These are phyloP conservation scores for Ladona fulva DNA, from an alignment of 1,140 invertebrate genomes.

Conservation along the genomic window DNA sequence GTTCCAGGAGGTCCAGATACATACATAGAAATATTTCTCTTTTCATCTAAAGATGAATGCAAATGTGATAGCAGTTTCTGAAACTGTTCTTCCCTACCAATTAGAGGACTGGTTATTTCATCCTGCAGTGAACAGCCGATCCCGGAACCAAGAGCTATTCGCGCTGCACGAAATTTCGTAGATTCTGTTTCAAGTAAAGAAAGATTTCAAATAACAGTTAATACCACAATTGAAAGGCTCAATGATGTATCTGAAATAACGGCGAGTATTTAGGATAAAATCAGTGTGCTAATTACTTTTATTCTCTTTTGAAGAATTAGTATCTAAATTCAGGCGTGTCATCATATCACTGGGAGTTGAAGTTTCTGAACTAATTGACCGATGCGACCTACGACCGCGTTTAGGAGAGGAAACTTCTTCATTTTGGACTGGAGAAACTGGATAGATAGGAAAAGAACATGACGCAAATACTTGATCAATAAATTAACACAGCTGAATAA, in stretches of 20 bases:
- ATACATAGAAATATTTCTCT: slow-evolving; percentile 52
- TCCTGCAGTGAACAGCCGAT: background rate
- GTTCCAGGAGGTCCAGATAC: slow-evolving; percentile 93
- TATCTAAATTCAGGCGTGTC: too few species aligned
- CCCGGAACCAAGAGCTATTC: background rate
- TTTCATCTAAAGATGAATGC: background rate
- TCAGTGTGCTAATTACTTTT: background rate
- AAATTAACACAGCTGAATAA: background rate
- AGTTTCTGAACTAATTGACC: too few species aligned
- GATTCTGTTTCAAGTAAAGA: background rate
- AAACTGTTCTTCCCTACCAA: background rate
- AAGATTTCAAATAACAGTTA: background rate
- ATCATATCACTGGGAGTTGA: too few species aligned
- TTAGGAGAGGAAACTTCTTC: background rate
- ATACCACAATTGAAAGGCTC: background rate
- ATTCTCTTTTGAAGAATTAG: background rate
- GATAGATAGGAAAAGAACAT: too few species aligned
- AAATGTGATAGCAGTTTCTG: background rate
- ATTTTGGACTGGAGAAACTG: too few species aligned
- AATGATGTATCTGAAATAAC: background rate
- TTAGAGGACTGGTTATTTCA: background rate
- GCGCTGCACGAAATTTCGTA: background rate
- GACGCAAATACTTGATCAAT: background rate
- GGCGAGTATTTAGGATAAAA: background rate
- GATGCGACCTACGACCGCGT: background rate